Conservation (phyloP, 2,797 vertebrate species). For the Pantherophis vulpinus region DNA sequence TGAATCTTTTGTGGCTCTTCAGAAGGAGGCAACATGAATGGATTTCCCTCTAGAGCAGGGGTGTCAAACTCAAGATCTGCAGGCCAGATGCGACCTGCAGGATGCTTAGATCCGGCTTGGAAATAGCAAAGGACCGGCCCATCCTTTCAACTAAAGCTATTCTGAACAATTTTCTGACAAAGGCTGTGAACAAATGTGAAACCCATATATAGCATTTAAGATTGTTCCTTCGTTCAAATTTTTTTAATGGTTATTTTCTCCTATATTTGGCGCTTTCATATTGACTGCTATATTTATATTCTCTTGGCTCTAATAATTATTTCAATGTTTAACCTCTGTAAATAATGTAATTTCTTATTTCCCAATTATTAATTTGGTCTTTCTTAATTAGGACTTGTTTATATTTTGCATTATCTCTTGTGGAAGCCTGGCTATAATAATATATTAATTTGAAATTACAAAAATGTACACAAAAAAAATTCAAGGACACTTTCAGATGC, state of each 20-base stretch:
- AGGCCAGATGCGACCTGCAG: fast-evolving
- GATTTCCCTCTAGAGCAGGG: neutral
- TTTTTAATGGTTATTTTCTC: neutral
- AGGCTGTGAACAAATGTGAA: neutral
- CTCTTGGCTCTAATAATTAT: neutral
- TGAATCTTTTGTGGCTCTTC: neutral
- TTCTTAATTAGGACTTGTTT: neutral
- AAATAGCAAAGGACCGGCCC: too few species aligned
- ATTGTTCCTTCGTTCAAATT: neutral
- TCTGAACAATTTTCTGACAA: neutral
- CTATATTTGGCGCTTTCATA: neutral
- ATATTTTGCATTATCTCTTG: neutral
- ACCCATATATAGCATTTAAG: neutral
- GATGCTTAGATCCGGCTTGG: too few species aligned
- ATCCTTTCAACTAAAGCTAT: neutral
- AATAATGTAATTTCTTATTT: neutral
- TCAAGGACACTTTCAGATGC: neutral
- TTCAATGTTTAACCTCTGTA: neutral
- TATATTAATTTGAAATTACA: neutral
- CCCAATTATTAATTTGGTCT: neutral
- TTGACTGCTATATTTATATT: neutral
- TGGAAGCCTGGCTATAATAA: neutral
- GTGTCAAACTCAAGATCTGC: too few species aligned
- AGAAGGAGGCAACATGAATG: neutral
- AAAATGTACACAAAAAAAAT: neutral